Base-by-base conservation (phyloP, 2,797 vertebrate species). In the Decapterus maruadsi region DNA sequence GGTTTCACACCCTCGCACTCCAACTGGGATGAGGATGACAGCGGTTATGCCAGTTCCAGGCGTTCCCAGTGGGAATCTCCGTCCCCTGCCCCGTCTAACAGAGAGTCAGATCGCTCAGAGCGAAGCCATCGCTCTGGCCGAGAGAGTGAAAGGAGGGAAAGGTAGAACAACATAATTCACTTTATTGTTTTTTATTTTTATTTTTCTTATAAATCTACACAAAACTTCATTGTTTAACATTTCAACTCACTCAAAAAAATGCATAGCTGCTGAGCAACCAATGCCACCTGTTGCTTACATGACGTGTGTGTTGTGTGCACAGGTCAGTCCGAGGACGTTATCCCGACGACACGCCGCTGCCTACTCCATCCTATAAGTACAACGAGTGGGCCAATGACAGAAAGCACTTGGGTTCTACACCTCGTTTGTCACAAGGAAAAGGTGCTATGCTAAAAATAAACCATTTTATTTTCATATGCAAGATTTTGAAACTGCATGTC, bases 351-450 rank as follows among this genome's bases (percentile, higher is more conserved):
- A 97, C 97, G 0, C 98, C 98, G 0, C 83, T 99, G 68, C 98
- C 97, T 0, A 99, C 98, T 0, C 98, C 98, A 0, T 99, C 98
- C 0, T 99, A 99, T 90, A 99, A 99, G 80, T 99, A 98, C 89
- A 99, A 99, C 0, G 98, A 99, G 51, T 99, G 98, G 98, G 98
- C 98, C 8, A 98, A 97, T n/a, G 97, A 99, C 86, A 94, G 97
- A 68, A 96, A 93, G 68, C 97, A 98, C 82, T 86, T 98, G 65
- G 98, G 98, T 1, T 95, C 98, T 11, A 98, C 98, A 0, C 97
- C 98, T 0, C 97, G 97, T 40, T 95, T 99, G 56, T 99, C 98
- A 54, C 95, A 96, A 87, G 98, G 98, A 54, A 97, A 96, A 97
- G 97, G 98, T 99, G 85, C 9, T 14, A 4, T 70, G 58, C 12